Conservation (phyloP, 2,797 vertebrate species). For the Malacoctenus gilli region DNA sequence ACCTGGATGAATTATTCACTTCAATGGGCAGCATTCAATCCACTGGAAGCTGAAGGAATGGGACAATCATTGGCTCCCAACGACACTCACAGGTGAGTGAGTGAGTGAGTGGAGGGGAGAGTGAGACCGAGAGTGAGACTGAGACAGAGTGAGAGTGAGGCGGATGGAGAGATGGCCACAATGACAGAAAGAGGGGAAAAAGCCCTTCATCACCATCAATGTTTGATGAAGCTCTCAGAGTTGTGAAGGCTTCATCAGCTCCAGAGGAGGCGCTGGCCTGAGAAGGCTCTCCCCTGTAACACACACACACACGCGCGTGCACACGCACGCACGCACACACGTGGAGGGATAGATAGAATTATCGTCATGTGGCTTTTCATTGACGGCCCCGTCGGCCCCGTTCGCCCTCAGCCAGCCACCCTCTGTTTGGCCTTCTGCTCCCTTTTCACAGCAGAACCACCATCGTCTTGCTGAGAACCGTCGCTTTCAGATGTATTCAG, state of each 20-base stretch:
- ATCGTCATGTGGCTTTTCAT: conserved; percentile 69
- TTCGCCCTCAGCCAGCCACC: conserved; percentile 67
- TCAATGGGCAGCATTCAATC: conserved; percentile 51
- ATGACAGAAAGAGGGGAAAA: conserved; percentile 44
- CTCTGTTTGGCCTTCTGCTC: conserved; percentile 67
- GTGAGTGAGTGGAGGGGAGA: conserved; percentile 44
- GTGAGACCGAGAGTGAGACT: conserved; percentile 17
- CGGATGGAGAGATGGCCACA: conserved; percentile 33
- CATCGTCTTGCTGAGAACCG: conserved; percentile 51
- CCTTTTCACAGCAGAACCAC: conserved; percentile 49
- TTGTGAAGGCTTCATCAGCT: conserved; percentile 65
- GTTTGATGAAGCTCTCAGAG: conserved; percentile 73
- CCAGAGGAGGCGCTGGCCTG: conserved; percentile 65
- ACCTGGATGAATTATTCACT: conserved; percentile 78
- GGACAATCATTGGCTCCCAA: conserved; percentile 31
- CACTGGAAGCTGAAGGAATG: conserved; percentile 25
- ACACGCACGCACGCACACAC: conserved; percentile 30
- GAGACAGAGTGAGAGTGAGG: conserved; percentile 21
- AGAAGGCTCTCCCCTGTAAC: background rate
- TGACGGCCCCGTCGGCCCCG: conserved; percentile 70
- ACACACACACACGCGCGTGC: conserved; percentile 4
- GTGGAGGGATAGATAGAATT: conserved; percentile 59
- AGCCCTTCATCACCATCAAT: conserved; percentile 69
- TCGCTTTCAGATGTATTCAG: conserved; percentile 57
- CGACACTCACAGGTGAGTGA: conserved; percentile 48